phyloP scores from a whole-genome alignment of 2,797 vertebrate genomes.

The Novumbra hubbsi region DNA sequence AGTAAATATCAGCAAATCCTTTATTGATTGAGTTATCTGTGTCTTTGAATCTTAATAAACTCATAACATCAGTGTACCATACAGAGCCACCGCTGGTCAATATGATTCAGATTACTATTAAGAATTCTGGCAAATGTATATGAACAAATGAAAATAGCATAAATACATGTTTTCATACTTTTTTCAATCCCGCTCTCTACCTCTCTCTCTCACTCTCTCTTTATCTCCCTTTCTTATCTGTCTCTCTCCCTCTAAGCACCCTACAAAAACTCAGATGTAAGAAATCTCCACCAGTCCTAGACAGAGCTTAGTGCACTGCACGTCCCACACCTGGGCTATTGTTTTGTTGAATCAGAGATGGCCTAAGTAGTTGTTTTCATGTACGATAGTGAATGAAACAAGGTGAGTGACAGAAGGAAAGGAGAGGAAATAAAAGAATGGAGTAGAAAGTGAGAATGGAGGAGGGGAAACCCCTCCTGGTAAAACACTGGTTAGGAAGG shows the following conservation, averaged over 20 bases:
- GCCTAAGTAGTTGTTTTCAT: not conserved
- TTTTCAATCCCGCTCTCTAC: not conserved
- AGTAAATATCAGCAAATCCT: not conserved
- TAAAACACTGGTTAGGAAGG: not conserved
- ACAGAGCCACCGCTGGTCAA: not conserved
- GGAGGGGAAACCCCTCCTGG: not conserved
- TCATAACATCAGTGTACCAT: not conserved
- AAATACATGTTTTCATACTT: not conserved
- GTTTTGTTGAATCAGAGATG: not conserved
- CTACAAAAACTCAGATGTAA: conserved; percentile 25
- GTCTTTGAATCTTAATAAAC: not conserved
- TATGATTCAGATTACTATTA: not conserved
- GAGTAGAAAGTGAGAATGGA: not conserved
- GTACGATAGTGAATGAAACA: not conserved
- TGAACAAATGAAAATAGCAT: not conserved
- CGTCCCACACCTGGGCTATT: not conserved
- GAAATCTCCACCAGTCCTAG: conserved; percentile 16
- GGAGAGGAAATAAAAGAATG: not conserved
- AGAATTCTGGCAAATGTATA: not conserved
- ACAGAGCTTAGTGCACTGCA: not conserved
- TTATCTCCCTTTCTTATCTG: conserved; percentile 6
- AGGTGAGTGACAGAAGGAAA: not conserved
- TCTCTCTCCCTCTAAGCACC: conserved; percentile 7
- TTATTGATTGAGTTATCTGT: conserved; percentile 6
- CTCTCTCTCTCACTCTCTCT: conserved; percentile 2